Base-by-base conservation (phyloP, 2,888 invertebrate genomes). In the Heteropelma amictum region DNA sequence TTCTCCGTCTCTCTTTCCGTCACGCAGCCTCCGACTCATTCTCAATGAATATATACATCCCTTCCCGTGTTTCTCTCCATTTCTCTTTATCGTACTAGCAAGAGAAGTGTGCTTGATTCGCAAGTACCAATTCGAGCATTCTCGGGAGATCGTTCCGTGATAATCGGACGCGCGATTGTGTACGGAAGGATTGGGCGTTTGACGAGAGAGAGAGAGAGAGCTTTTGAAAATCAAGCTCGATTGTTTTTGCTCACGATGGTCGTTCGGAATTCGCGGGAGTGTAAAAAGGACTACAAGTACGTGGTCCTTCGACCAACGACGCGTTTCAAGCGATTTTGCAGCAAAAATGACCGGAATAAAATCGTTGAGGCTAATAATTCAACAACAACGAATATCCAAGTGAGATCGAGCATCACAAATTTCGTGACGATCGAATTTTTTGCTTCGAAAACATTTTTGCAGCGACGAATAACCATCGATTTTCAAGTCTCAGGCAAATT, bases 111-210 rank as follows among this genome's bases (percentile, higher is more conserved):
- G 53, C 56, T 60, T 49, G 58, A 63, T 67, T 49, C 71, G 63
- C 45, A 67, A 76, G 72, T 64, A 38, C 72, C 76, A 76, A 72
- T 76, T 76, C 63, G 60, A 63, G 70, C 19, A 56, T 56, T 63
- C 68, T 60, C 53, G 49, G 54, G 49, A 63, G 69, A 67, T 72
- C 26, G 58, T 70, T 19, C 53, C 51, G 63, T 40, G 67, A 64
- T 68, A 76, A 72, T 68, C 68, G 68, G 58, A 51, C 67, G 71
- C 42, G 40, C 68, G 63, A 64, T 76, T 72, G 68, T 68, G 26
- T 47, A 58, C 68, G 58, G 30, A 64, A 65, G 71, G 53, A 68
- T 68, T 54, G 30, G 28, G 63, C 45, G 61, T 42, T n/a, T 60
- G 35, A 58, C 42, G n/a, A n/a, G 67, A 63, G 42, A 38, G 30